A percentile compares a stretch with the other conserved stretches of the same genome.
These are phyloP conservation scores for Charina bottae DNA, from an alignment of 2,113 vertebrate species.

Conservation along the genomic window DNA sequence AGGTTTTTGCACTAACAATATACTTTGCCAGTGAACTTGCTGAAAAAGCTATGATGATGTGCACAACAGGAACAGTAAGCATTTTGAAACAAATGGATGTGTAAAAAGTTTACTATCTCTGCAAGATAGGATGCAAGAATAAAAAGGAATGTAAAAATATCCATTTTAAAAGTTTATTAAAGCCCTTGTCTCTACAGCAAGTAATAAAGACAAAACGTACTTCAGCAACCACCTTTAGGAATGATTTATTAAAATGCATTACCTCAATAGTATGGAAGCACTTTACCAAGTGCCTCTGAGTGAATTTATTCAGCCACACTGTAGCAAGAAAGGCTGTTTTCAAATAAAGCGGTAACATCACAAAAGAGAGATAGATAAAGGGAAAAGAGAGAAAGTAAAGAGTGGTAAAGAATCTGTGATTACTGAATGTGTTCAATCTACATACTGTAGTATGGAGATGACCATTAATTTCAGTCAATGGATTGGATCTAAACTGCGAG, in stretches of 20 bases:
- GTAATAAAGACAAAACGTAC: conserved; percentile 64
- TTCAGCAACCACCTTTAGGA: conserved; percentile 63
- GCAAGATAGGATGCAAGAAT: conserved; percentile 56
- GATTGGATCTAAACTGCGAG: neutral
- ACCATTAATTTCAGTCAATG: neutral
- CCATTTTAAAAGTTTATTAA: conserved; percentile 68
- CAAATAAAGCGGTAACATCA: conserved; percentile 44
- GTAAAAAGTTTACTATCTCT: conserved; percentile 61
- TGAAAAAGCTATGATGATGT: conserved; percentile 37
- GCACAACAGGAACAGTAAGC: conserved; percentile 35
- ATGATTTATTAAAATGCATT: conserved; percentile 66
- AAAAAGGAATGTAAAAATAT: conserved; percentile 60
- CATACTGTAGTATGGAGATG: neutral
- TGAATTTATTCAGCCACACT: conserved; percentile 61
- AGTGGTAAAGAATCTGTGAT: conserved; percentile 11
- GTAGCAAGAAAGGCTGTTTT: conserved; percentile 48
- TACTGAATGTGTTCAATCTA: neutral
- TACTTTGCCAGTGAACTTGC: conserved; percentile 2
- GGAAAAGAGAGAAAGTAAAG: neutral
- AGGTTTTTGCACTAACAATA: neutral
- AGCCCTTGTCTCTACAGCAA: conserved; percentile 66
- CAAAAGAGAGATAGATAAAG: conserved; percentile 11
- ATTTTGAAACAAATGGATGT: conserved; percentile 65
- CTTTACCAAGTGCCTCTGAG: conserved; percentile 57
- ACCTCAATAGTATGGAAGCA: conserved; percentile 51